Evolutionary conservation across 2,113 vertebrate species (phyloP).

Genomic region (Megaleporinus macrocephalus): DNA sequence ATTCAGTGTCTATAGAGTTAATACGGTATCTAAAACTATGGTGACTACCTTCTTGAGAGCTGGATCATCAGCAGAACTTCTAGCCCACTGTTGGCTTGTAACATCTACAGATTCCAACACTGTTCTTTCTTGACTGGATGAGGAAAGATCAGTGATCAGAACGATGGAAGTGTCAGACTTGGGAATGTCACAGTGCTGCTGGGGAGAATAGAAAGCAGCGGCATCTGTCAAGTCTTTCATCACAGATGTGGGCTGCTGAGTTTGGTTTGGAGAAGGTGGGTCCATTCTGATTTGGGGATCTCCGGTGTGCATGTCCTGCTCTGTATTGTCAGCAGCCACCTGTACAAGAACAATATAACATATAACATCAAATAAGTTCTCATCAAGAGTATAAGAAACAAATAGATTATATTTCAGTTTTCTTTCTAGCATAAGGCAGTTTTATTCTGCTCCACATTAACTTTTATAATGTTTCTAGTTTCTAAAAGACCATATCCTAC

Average conservation of each 20-base stretch:
- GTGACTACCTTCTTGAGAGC: no score
- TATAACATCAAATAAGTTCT: neutral
- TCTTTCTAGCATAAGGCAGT: no score
- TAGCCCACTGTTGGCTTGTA: no score
- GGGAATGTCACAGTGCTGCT: neutral
- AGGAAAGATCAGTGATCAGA: no score
- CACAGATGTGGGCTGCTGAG: neutral
- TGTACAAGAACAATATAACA: conserved; percentile 3
- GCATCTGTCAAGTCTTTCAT: neutral
- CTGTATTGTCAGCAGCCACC: neutral
- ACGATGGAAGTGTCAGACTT: conserved; percentile 4
- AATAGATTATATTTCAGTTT: neutral
- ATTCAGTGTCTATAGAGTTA: neutral
- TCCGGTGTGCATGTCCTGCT: neutral
- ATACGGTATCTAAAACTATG: neutral
- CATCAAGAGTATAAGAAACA: no score
- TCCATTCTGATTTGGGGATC: neutral
- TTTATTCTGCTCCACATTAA: no score
- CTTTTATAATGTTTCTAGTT: no score
- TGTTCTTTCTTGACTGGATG: neutral
- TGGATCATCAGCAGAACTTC: no score
- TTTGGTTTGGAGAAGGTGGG: neutral
- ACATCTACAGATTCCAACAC: no score
- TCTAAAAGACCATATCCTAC: no score
- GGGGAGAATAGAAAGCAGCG: neutral